Evolutionary conservation across 92 coral and sea anemone species (phyloP).

Genomic region (Desmophyllum pertusum): DNA sequence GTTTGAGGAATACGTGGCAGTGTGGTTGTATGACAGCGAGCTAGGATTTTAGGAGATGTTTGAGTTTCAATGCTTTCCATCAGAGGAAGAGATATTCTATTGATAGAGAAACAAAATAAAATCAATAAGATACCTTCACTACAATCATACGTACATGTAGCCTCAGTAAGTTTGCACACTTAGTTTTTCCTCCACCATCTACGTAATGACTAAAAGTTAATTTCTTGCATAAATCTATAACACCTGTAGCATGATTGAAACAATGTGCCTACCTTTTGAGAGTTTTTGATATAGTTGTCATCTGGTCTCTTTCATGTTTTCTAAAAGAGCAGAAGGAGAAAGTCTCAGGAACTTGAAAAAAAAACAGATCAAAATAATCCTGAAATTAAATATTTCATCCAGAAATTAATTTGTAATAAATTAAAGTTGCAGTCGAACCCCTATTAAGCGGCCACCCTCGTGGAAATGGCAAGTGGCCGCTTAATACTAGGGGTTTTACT

Average conservation of each 20-base stretch:
- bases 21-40: constrained; percentile 43
- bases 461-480: no score
- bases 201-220: no score
- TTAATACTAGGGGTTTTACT: no score
- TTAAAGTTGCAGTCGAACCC: no score
- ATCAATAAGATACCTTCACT: background rate
- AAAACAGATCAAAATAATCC: background rate
- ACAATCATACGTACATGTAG: background rate
- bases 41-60: constrained; percentile 48
- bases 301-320: constrained; percentile 75
- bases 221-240: background rate
- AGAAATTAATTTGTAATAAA: no score
- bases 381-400: background rate
- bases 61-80: constrained; percentile 51
- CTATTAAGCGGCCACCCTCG: no score
- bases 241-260: background rate
- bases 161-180: no score
- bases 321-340: constrained; percentile 26
- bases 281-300: constrained; percentile 71
- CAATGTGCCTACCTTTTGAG: constrained; percentile 68
- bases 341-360: background rate
- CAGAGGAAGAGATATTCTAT: constrained; percentile 71
- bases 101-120: background rate
- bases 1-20: constrained; percentile 13
- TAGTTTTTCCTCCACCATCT: no score